These are phyloP conservation scores for Gerris lacustris DNA, from an alignment of 2,888 invertebrate species.

Conservation along the genomic window DNA sequence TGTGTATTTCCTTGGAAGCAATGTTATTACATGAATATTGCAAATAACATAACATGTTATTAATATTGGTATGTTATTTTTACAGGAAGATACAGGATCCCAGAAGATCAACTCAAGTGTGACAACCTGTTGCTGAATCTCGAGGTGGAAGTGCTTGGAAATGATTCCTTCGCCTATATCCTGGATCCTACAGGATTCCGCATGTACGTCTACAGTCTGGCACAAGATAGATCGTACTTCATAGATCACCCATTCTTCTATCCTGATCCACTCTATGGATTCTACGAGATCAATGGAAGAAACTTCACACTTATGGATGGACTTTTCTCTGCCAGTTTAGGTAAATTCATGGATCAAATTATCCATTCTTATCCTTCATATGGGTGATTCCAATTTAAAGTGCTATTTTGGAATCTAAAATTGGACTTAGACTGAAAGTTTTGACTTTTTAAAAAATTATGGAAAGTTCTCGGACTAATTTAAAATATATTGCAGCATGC, in stretches of 20 bases:
- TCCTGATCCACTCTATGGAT: slow-evolving; percentile 21
- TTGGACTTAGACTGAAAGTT: too few relatives aligned
- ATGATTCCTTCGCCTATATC: slow-evolving; percentile 20
- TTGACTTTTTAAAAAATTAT: too few relatives aligned
- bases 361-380: not conserved
- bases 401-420: too few relatives aligned
- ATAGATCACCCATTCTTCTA: slow-evolving; percentile 21
- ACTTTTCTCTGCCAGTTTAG: slow-evolving; percentile 19
- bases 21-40: too few relatives aligned
- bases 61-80: too few relatives aligned
- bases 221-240: slow-evolving; percentile 18
- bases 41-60: too few relatives aligned
- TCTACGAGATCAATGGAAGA: slow-evolving; percentile 19
- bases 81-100: slow-evolving; percentile 17
- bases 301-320: slow-evolving; percentile 22
- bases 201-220: slow-evolving; percentile 19
- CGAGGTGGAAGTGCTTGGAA: slow-evolving; percentile 19
- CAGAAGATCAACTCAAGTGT: slow-evolving; percentile 16
- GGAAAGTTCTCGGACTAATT: too few relatives aligned
- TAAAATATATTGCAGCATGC: too few relatives aligned
- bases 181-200: slow-evolving; percentile 20
- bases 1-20: too few relatives aligned
- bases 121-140: slow-evolving; percentile 19
- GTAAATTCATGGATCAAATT: slow-evolving; percentile 10
- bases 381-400: too few relatives aligned